These are phyloP conservation scores for Tragelaphus strepsiceros DNA, from an alignment of 2,113 vertebrate species.

Conservation along the genomic window DNA sequence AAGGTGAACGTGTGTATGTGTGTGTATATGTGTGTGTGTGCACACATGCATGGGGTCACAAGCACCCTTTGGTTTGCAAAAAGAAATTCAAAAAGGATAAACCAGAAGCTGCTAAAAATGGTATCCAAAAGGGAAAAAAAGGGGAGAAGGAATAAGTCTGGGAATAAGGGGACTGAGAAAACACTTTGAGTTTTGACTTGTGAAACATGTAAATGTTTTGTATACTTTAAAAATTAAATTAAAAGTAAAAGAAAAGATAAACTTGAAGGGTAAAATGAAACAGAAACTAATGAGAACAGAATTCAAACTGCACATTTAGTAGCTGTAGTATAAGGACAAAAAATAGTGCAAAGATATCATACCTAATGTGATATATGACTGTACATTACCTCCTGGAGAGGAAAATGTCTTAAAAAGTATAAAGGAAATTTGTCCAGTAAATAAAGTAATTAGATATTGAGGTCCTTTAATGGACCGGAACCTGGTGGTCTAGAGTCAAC, in stretches of 20 bases:
- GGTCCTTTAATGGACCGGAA: no score
- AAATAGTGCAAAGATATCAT: neutral
- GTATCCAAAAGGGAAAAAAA: no score
- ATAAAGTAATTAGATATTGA: neutral
- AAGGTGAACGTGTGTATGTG: neutral
- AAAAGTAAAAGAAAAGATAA: neutral
- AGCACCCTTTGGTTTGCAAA: neutral
- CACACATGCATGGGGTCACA: neutral
- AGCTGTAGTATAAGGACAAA: neutral
- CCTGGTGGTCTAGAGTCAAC: no score
- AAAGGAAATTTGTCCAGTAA: neutral
- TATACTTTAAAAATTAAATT: neutral
- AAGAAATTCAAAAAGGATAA: neutral
- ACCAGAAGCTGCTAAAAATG: neutral
- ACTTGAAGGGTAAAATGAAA: neutral
- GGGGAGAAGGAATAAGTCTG: neutral
- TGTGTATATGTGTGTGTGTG: accelerated
- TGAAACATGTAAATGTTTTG: neutral
- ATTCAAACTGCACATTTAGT: neutral
- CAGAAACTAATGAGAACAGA: neutral
- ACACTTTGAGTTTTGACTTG: neutral
- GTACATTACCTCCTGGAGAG: neutral
- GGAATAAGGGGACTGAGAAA: neutral
- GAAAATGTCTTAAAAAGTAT: neutral
- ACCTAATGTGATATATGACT: neutral